Evolutionary conservation across 2,888 invertebrate species (phyloP).

Genomic region (Tetragnatha montana): DNA sequence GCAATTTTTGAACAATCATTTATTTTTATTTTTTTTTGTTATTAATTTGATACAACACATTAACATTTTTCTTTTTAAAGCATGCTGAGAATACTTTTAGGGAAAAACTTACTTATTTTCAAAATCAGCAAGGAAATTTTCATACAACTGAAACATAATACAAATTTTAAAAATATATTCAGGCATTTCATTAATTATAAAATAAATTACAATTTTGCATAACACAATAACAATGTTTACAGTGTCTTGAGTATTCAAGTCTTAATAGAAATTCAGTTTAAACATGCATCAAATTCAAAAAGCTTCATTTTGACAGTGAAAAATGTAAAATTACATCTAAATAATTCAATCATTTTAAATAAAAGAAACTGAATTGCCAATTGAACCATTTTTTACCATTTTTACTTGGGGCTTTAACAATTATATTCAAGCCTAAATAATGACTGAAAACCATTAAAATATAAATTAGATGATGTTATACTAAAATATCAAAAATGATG

Average conservation of each 20-base stretch:
- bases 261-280: not conserved
- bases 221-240: not conserved
- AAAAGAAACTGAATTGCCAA: no score
- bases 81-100: no score
- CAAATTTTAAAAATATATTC: no score
- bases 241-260: not conserved
- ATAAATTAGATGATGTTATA: no score
- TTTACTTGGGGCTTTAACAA: not conserved
- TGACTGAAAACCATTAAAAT: no score
- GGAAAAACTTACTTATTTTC: constrained; percentile 89
- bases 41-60: no score
- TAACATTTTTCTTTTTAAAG: no score
- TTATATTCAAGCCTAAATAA: not conserved
- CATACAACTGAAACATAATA: constrained; percentile 82
- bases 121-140: constrained; percentile 92
- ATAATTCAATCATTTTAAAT: not conserved
- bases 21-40: no score
- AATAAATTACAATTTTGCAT: not conserved
- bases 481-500: no score
- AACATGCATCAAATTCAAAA: not conserved
- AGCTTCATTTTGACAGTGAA: not conserved
- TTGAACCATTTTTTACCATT: no score
- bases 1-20: no score
- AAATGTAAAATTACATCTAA: not conserved
- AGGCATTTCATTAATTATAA: no score